A percentile compares a stretch with the other conserved stretches of the same genome.
phyloP scores from a whole-genome alignment of 1,140 invertebrate species.

The Whitmania pigra region DNA sequence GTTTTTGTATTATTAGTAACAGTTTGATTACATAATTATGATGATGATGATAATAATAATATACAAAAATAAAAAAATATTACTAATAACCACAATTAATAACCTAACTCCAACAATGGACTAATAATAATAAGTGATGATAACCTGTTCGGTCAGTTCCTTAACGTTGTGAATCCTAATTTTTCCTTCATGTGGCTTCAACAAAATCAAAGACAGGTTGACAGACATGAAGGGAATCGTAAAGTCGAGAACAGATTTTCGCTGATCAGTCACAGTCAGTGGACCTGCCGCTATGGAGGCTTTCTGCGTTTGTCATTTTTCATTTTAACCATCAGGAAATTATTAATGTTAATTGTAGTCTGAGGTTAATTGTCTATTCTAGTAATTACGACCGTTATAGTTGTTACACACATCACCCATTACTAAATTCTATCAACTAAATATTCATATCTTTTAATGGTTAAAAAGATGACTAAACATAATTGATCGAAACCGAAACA shows the following conservation, averaged over 20 bases:
- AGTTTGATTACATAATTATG: neutral
- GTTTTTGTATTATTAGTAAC: neutral
- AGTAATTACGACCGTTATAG: too few relatives aligned
- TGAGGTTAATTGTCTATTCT: too few relatives aligned
- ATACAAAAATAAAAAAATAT: neutral
- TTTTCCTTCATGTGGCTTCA: neutral
- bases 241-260: neutral
- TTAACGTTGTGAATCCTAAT: neutral
- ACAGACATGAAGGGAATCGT: conserved; percentile 8
- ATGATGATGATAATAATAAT: conserved; percentile 2
- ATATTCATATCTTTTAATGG: neutral
- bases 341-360: too few relatives aligned
- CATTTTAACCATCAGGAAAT: neutral
- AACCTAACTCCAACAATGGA: neutral
- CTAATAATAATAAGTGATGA: too few relatives aligned
- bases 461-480: neutral
- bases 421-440: neutral
- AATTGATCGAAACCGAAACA: too few relatives aligned
- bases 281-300: neutral
- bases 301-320: neutral
- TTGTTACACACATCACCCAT: too few relatives aligned
- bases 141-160: neutral
- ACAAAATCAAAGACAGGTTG: neutral
- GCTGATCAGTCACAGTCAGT: neutral
- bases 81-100: neutral